A percentile compares a stretch with the other conserved stretches of the same genome.
These are phyloP conservation scores for Chaenogobius annularis DNA, from an alignment of 2,113 vertebrate genomes.

Conservation along the genomic window DNA sequence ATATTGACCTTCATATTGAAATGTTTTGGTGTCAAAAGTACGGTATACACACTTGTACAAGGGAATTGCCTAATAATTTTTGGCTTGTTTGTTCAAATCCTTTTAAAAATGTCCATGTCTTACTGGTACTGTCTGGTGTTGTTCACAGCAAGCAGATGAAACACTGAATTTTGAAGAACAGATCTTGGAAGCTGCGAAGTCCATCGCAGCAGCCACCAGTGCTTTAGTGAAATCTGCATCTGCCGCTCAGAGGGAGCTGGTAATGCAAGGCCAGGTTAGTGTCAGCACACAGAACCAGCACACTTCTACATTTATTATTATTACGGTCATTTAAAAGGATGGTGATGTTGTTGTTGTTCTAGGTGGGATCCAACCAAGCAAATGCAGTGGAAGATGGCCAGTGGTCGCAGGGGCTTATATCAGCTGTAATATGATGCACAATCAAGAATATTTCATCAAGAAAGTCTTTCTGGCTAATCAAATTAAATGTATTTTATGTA, in stretches of 20 bases:
- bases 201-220: constrained; percentile 96
- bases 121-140: constrained; percentile 61
- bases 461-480: background rate
- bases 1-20: background rate
- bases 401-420: constrained; percentile 99
- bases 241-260: constrained; percentile 95
- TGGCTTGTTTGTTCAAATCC: background rate
- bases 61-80: background rate
- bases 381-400: constrained; percentile 97
- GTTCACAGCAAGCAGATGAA: constrained; percentile 94
- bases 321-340: background rate
- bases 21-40: too few species aligned
- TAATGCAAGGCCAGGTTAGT: constrained; percentile 97
- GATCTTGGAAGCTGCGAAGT: constrained; percentile 97
- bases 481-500: background rate
- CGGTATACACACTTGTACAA: background rate
- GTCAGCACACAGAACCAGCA: background rate
- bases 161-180: constrained; percentile 98
- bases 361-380: constrained; percentile 95
- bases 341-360: constrained; percentile 13
- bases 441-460: background rate
- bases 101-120: background rate
- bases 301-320: background rate
- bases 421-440: constrained; percentile 78
- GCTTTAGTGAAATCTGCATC: constrained; percentile 98